Base-by-base conservation (phyloP, 1,140 invertebrate genomes). In the Paracyclopina nana region DNA sequence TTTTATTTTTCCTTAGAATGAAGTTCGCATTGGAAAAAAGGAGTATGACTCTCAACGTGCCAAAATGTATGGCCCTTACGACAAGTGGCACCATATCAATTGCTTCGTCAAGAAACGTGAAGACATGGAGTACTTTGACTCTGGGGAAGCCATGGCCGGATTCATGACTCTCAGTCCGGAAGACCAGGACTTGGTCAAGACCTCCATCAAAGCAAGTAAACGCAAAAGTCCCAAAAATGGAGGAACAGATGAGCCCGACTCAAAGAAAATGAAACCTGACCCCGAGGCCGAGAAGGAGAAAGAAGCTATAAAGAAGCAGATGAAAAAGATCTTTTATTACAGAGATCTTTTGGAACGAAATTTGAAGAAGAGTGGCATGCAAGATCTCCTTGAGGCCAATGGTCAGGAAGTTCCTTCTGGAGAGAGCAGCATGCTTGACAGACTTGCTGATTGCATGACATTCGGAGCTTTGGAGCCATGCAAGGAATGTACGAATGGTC, bases 61-160 rank as follows among this genome's bases (percentile, higher is more conserved):
- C 0, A 72, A 69, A 57, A 78, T 75, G 62, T 88, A 77, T 68
- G 85, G 85, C 4, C 68, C 70, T n/a, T 56, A 61, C 29, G 62
- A 65, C 25, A 42, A 29, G n/a, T 95, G 88, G 88, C 76, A 92
- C 65, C 91, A 97, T 68, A 65, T 90, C 8, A 79, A 85, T 53
- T 97, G 92, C 64, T 97, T 97, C 70, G 75, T 73, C 6, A 73
- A 84, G 58, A 61, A 77, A n/a, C 65, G 82, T 41, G 66, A 73
- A 53, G 76, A 83, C 45, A 60, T 91, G 2, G 70, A 77, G 29
- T 96, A 80, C 66, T 78, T 73, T 61, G 79, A 73, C 26, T 64
- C 65, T 41, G 84, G 77, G 1, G 71, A 76, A 55, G 62, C 65
- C 31, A 58, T 95, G 27, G 76, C 79, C 53, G 87, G 88, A 0